Percentiles rank a stretch among this genome's conserved stretches.
These are phyloP conservation scores for Archocentrus centrarchus DNA, from an alignment of 2,113 vertebrate genomes.

Conservation along the genomic window DNA sequence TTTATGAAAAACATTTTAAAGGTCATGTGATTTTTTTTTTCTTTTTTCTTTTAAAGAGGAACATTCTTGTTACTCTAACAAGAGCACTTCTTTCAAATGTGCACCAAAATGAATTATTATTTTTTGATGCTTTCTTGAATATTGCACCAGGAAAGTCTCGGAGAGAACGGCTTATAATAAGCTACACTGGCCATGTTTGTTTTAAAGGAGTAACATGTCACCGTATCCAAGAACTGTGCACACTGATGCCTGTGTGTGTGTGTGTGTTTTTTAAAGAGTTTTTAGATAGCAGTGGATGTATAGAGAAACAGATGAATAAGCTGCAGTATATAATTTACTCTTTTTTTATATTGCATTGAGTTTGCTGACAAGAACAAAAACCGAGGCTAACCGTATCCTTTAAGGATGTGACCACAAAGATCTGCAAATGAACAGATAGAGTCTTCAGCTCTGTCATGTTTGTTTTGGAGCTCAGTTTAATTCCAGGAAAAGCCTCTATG, in stretches of 20 bases:
- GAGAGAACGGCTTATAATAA: not conserved
- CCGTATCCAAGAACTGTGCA: not conserved
- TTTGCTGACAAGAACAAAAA: slow-evolving; percentile 8
- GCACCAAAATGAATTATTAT: not conserved
- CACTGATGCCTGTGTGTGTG: not conserved
- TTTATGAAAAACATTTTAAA: no score
- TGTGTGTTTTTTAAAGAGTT: not conserved
- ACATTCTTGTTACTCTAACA: no score
- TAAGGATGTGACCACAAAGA: slow-evolving; percentile 17
- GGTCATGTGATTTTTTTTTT: no score
- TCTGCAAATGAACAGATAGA: not conserved
- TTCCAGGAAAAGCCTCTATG: not conserved
- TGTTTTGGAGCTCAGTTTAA: not conserved
- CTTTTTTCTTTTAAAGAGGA: not conserved
- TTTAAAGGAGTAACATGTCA: not conserved
- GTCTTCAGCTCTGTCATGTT: not conserved
- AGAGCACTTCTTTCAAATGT: not conserved
- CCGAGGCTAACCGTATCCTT: not conserved
- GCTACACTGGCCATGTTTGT: not conserved
- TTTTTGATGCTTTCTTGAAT: not conserved
- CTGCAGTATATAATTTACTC: not conserved
- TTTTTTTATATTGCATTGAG: not conserved
- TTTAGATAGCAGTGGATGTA: not conserved
- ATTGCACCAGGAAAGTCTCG: not conserved
- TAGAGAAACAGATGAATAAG: not conserved